phyloP scores from a whole-genome alignment of 1,140 invertebrate species.

The Pseudomyrmex gracilis region DNA sequence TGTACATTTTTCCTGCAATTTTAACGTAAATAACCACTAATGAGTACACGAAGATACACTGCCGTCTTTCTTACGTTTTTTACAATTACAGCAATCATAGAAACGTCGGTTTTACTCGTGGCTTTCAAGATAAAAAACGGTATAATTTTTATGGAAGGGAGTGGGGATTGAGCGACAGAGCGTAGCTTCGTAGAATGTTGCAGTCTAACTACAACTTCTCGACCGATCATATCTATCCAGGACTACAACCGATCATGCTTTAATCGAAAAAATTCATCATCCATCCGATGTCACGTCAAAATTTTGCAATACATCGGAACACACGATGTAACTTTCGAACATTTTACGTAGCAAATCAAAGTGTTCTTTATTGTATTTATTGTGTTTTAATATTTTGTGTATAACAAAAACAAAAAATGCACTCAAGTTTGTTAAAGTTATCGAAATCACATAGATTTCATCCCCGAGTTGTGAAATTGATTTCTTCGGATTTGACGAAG shows the following conservation, averaged over 20 bases:
- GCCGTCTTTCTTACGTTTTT: neutral
- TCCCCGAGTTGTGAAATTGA: neutral
- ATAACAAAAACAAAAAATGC: neutral
- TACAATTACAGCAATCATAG: slow-evolving; percentile 10
- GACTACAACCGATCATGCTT: neutral
- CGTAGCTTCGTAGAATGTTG: neutral
- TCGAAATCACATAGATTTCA: neutral
- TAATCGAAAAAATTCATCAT: neutral
- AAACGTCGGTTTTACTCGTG: slow-evolving; percentile 12
- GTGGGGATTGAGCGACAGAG: neutral
- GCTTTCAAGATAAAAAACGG: neutral
- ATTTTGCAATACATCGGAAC: neutral
- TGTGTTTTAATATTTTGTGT: neutral
- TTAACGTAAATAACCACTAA: slow-evolving; percentile 31
- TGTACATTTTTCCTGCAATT: slow-evolving; percentile 32
- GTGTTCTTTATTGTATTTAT: neutral
- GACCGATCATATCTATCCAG: neutral
- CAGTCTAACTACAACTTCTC: slow-evolving; percentile 9
- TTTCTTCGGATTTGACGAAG: neutral
- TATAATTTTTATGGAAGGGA: slow-evolving; percentile 16
- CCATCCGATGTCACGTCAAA: neutral
- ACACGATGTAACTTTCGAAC: neutral
- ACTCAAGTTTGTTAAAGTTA: neutral
- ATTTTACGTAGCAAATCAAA: neutral
- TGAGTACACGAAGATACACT: neutral